Evolutionary conservation across 2,797 vertebrate species (phyloP).

Genomic region (Acipenser ruthenus): DNA sequence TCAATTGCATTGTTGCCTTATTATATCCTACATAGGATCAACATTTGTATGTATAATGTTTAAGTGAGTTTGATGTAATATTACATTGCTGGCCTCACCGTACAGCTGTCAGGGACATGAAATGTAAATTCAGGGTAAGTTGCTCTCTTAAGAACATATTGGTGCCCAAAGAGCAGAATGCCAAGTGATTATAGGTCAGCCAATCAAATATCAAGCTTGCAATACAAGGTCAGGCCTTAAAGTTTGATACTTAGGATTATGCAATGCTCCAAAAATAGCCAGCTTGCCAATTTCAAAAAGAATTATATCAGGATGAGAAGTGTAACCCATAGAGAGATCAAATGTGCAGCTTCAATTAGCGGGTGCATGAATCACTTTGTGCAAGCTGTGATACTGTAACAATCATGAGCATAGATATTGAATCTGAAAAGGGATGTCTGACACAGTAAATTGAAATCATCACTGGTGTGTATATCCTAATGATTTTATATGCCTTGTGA

Average conservation of each 20-base stretch:
- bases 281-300: not conserved
- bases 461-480: not conserved
- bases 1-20: no score
- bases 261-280: slow-evolving; percentile 1
- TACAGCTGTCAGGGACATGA: no score
- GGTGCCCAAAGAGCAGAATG: no score
- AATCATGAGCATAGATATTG: not conserved
- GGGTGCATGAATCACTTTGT: not conserved
- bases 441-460: not conserved
- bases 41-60: no score
- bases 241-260: not conserved
- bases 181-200: no score
- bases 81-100: no score
- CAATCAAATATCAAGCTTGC: no score
- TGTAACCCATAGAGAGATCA: not conserved
- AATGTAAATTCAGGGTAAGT: no score
- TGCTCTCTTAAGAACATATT: no score
- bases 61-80: no score
- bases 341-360: not conserved
- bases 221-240: not conserved
- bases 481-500: no score
- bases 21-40: no score
- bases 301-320: slow-evolving; percentile 1
- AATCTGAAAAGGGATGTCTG: not conserved
- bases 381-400: not conserved